Evolutionary conservation across 2,113 vertebrate species (phyloP).

Genomic region (Lampris incognitus): DNA sequence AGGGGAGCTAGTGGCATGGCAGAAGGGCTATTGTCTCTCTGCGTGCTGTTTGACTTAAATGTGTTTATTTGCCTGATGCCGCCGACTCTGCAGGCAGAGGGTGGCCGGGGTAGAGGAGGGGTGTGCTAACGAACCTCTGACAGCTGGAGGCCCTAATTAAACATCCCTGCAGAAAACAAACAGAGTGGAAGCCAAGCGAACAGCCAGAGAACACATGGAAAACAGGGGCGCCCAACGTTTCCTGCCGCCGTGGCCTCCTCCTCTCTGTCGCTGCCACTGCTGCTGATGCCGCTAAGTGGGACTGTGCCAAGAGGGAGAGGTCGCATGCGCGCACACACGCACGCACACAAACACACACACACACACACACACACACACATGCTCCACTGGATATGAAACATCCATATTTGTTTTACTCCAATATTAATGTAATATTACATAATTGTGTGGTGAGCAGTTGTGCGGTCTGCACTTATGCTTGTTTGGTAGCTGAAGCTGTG

Average conservation of each 20-base stretch:
- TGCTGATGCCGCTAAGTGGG: slow-evolving; percentile 61
- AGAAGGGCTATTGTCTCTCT: slow-evolving; percentile 77
- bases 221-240: slow-evolving; percentile 59
- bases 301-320: slow-evolving; percentile 61
- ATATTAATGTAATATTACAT: no score
- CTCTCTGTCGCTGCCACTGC: slow-evolving; percentile 59
- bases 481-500: slow-evolving; percentile 42
- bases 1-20: slow-evolving; percentile 74
- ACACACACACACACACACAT: not conserved
- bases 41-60: slow-evolving; percentile 83
- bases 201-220: slow-evolving; percentile 59
- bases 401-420: not conserved
- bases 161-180: slow-evolving; percentile 84
- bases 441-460: slow-evolving; percentile 9
- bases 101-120: slow-evolving; percentile 76
- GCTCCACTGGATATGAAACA: slow-evolving; percentile 65
- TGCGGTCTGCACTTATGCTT: slow-evolving; percentile 66
- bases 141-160: slow-evolving; percentile 89
- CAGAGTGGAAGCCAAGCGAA: slow-evolving; percentile 79
- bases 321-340: slow-evolving; percentile 39
- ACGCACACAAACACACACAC: slow-evolving; percentile 11
- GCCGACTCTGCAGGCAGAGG: slow-evolving; percentile 74
- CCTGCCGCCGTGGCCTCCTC: slow-evolving; percentile 57
- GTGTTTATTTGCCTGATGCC: slow-evolving; percentile 81
- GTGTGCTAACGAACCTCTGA: slow-evolving; percentile 83